These are phyloP conservation scores for Microhierax caerulescens DNA, from an alignment of 2,797 vertebrate species.

Conservation along the genomic window DNA sequence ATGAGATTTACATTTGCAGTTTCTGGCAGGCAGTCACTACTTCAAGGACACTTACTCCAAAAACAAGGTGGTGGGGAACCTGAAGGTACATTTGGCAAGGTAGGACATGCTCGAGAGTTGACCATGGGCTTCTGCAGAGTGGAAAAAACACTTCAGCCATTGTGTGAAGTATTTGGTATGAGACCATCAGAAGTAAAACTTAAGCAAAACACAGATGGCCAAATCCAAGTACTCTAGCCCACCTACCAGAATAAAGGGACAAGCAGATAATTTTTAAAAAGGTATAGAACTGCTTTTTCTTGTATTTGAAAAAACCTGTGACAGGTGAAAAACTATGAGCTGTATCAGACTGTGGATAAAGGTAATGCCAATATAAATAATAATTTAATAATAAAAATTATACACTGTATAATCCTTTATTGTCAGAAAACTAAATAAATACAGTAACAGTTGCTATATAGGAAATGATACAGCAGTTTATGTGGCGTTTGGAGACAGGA, in stretches of 20 bases:
- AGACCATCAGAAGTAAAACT: neutral
- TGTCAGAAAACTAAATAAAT: neutral
- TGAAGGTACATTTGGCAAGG: neutral
- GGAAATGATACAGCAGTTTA: neutral
- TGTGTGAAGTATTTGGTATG: neutral
- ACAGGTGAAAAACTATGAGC: neutral
- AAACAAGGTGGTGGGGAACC: neutral
- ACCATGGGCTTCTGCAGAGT: neutral
- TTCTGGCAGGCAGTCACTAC: neutral
- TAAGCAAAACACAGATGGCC: neutral
- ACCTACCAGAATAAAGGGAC: neutral
- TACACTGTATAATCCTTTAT: neutral
- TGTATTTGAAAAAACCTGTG: neutral
- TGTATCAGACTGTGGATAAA: neutral
- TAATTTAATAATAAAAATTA: neutral
- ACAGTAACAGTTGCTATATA: neutral
- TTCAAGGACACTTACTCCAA: neutral
- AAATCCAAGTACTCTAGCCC: neutral
- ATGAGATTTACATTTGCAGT: neutral
- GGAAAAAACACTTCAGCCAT: neutral
- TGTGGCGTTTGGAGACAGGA: neutral
- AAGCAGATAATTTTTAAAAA: neutral
- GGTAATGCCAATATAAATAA: neutral
- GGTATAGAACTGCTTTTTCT: neutral
- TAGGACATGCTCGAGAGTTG: neutral